Conservation (phyloP, 2,113 vertebrate species). For the Zeus faber region DNA sequence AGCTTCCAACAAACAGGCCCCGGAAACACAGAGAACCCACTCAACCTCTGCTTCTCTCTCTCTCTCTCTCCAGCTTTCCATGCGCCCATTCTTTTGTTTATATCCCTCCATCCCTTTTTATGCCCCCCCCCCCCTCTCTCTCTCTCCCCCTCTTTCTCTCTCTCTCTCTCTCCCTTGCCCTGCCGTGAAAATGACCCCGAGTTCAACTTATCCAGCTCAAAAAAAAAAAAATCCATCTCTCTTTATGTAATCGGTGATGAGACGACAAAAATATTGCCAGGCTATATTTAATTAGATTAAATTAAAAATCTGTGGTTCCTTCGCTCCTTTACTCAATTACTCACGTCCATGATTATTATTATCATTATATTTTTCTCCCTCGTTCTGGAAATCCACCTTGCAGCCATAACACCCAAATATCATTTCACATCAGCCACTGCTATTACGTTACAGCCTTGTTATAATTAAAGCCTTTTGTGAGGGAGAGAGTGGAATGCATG, state of each 20-base stretch:
- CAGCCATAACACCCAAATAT: conserved; percentile 17
- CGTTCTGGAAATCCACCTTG: conserved; percentile 13
- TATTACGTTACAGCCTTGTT: conserved; percentile 21
- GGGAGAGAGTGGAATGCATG: conserved; percentile 32
- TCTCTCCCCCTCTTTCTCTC: neutral
- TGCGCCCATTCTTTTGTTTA: neutral
- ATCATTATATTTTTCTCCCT: too few species aligned
- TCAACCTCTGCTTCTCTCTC: conserved; percentile 8
- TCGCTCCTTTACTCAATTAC: too few species aligned
- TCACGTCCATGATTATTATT: too few species aligned
- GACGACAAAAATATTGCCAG: too few species aligned
- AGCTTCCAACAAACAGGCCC: conserved; percentile 50
- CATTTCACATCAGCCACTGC: conserved; percentile 14
- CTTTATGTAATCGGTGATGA: neutral
- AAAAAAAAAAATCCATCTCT: neutral
- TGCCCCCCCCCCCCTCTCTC: neutral
- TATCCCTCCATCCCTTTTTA: neutral
- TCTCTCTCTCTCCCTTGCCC: neutral
- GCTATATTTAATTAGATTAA: neutral
- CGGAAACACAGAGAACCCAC: conserved; percentile 34
- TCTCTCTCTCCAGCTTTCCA: neutral
- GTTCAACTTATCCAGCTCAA: too few species aligned
- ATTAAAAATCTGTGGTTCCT: neutral
- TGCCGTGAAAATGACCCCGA: too few species aligned
- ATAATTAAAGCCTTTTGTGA: conserved; percentile 32